Evolutionary conservation across 2,797 vertebrate genomes (phyloP).

Genomic region (Sphenodon punctatus): DNA sequence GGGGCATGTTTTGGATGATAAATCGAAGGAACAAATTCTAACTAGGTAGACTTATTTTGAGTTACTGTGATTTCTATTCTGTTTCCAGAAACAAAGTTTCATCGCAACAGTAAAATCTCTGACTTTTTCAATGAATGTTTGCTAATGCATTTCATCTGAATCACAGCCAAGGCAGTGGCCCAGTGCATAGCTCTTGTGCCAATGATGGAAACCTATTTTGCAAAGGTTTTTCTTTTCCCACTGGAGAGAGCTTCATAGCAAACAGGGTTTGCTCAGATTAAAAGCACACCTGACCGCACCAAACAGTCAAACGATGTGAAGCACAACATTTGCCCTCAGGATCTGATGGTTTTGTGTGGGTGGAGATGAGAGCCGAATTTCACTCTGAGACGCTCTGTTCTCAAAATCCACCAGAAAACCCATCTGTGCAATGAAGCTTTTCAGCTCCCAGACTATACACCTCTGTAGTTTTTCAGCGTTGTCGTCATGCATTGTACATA

Average conservation of each 20-base stretch:
- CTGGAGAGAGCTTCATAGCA: too few relatives aligned
- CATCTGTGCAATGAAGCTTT: not conserved
- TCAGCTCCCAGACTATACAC: not conserved
- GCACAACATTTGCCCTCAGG: not conserved
- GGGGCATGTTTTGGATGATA: not conserved
- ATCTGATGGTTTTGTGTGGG: not conserved
- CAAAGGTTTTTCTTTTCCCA: not conserved
- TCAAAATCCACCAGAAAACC: not conserved
- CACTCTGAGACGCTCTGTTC: not conserved
- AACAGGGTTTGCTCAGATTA: too few relatives aligned
- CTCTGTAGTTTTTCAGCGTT: not conserved
- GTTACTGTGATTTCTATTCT: not conserved
- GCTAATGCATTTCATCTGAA: not conserved
- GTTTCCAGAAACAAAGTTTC: not conserved
- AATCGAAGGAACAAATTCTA: not conserved
- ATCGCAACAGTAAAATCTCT: not conserved
- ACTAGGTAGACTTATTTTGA: not conserved
- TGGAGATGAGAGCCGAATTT: not conserved
- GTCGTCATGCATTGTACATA: not conserved
- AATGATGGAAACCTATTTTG: not conserved
- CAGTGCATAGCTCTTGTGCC: too few relatives aligned
- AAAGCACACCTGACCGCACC: not conserved
- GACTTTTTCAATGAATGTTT: slow-evolving; percentile 9
- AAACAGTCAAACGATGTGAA: not conserved
- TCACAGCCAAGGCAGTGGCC: too few relatives aligned